These are phyloP conservation scores for Ptychoptera contaminata DNA, from an alignment of 2,888 invertebrate species.

Conservation along the genomic window DNA sequence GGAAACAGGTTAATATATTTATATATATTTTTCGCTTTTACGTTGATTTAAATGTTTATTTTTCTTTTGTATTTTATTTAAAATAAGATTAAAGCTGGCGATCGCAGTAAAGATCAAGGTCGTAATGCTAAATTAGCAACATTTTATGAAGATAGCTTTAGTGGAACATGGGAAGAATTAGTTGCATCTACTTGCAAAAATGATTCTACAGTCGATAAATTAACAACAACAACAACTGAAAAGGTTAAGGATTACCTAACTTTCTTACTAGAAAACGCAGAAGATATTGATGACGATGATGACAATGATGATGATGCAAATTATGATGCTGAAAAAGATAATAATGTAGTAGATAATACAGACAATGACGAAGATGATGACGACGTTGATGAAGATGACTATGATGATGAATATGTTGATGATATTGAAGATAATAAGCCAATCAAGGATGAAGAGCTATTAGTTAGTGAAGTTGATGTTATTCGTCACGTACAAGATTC, in stretches of 20 bases:
- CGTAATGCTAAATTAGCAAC: constrained; percentile 22
- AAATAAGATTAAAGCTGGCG: not conserved
- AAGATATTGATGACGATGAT: constrained; percentile 27
- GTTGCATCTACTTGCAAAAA: not conserved
- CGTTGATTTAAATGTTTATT: no score
- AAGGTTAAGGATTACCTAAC: constrained; percentile 9
- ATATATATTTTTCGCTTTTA: no score
- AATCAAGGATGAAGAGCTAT: constrained; percentile 20
- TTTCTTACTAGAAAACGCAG: constrained; percentile 19
- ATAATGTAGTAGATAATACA: constrained; percentile 26
- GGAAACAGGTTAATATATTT: constrained; percentile 4
- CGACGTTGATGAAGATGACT: constrained; percentile 14
- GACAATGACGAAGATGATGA: constrained; percentile 16
- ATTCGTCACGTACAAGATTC: constrained; percentile 10
- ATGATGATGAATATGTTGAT: constrained; percentile 14
- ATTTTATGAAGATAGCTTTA: constrained; percentile 7
- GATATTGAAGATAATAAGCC: constrained; percentile 4
- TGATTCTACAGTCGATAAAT: not conserved
- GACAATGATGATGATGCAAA: constrained; percentile 29
- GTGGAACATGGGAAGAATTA: constrained; percentile 6
- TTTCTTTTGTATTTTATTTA: no score
- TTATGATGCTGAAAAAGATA: constrained; percentile 28
- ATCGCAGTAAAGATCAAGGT: constrained; percentile 14
- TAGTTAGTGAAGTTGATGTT: constrained; percentile 23
- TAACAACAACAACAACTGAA: constrained; percentile 1